phyloP scores from a whole-genome alignment of 1,140 invertebrate genomes.

The Trypoxylus dichotomus region DNA sequence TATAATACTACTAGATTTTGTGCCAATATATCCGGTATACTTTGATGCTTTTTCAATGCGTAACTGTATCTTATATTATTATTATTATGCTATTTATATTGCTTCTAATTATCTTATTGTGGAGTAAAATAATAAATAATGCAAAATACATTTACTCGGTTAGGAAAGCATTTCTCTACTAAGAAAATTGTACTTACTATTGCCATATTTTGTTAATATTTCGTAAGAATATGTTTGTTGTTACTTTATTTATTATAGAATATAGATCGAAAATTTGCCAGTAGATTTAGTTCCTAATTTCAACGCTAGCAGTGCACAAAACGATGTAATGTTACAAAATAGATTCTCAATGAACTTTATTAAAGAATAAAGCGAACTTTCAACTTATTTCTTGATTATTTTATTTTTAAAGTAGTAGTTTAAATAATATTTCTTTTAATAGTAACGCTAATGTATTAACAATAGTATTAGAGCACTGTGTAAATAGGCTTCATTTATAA shows the following conservation, averaged over 20 bases:
- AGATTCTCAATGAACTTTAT: too few species aligned
- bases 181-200: not conserved
- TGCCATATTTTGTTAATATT: not conserved
- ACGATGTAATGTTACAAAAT: too few species aligned
- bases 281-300: constrained; percentile 25
- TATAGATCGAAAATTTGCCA: not conserved
- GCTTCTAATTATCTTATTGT: not conserved
- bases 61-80: not conserved
- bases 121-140: not conserved
- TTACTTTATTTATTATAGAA: not conserved
- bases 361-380: too few species aligned
- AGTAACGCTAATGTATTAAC: too few species aligned
- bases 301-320: not conserved
- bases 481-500: too few species aligned
- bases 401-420: too few species aligned
- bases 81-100: not conserved
- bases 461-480: too few species aligned
- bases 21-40: not conserved
- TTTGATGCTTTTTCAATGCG: not conserved
- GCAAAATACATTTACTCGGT: not conserved
- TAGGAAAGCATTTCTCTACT: not conserved
- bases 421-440: too few species aligned
- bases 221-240: not conserved
- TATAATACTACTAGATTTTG: not conserved
- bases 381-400: too few species aligned